Percentiles rank a stretch among this genome's conserved stretches.
phyloP scores from a whole-genome alignment of 1,140 invertebrate genomes.

The Drosophila arawakana region DNA sequence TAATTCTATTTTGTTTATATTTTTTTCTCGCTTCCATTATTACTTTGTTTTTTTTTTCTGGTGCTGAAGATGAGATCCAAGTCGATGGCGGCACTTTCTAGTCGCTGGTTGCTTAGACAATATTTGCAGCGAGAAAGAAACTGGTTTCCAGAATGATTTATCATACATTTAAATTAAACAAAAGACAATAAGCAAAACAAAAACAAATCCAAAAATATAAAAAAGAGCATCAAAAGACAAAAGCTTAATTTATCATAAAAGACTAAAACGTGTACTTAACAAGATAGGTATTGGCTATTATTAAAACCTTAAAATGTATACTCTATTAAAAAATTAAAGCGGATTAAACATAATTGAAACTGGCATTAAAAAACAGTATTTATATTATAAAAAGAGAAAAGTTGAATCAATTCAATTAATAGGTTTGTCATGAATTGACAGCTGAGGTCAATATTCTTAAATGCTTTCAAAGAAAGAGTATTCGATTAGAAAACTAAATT shows the following conservation, averaged over 20 bases:
- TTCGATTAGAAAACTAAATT: slow-evolving; percentile 60
- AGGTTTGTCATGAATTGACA: neutral
- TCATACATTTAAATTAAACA: slow-evolving; percentile 78
- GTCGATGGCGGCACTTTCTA: slow-evolving; percentile 75
- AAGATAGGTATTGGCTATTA: slow-evolving; percentile 18
- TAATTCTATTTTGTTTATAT: slow-evolving; percentile 12
- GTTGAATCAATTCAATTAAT: neutral
- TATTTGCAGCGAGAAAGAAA: slow-evolving; percentile 60
- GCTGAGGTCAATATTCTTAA: slow-evolving; percentile 1
- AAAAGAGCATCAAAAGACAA: slow-evolving; percentile 68
- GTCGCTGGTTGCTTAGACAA: slow-evolving; percentile 46
- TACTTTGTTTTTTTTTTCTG: slow-evolving; percentile 30
- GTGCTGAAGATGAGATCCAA: slow-evolving; percentile 59
- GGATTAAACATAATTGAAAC: neutral
- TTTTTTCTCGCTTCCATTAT: slow-evolving; percentile 28
- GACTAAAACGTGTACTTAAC: slow-evolving; percentile 78
- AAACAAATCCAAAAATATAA: slow-evolving; percentile 18
- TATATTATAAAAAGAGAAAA: neutral
- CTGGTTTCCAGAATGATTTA: slow-evolving; percentile 79
- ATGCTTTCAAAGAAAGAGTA: slow-evolving; percentile 25
- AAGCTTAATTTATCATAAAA: slow-evolving; percentile 80
- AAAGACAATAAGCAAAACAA: slow-evolving; percentile 48
- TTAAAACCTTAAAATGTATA: slow-evolving; percentile 24
- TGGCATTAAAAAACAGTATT: neutral
- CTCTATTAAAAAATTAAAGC: slow-evolving; percentile 18